Conservation (phyloP, 2,797 vertebrate species). For the Capromys pilorides region DNA sequence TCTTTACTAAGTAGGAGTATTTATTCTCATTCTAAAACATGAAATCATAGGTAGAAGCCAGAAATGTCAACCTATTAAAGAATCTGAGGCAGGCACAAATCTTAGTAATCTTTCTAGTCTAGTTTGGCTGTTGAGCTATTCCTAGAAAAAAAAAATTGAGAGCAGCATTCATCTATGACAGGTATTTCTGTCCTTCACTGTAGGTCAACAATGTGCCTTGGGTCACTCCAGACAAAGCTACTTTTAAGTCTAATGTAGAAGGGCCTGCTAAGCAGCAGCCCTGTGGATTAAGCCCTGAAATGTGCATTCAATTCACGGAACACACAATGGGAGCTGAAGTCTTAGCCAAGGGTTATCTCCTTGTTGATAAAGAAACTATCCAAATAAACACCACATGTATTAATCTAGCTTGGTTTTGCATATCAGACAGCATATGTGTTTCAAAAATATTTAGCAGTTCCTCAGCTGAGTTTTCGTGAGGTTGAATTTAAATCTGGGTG, state of each 20-base stretch:
- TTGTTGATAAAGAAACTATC: slow-evolving; percentile 41
- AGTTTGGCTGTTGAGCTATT: slow-evolving; percentile 60
- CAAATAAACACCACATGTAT: slow-evolving; percentile 64
- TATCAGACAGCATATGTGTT: slow-evolving; percentile 81
- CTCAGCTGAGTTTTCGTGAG: slow-evolving; percentile 69
- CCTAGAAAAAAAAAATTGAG: slow-evolving; percentile 70
- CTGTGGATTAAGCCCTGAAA: slow-evolving; percentile 64
- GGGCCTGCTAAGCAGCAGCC: not conserved
- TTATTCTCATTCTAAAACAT: slow-evolving; percentile 66
- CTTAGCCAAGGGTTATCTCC: slow-evolving; percentile 23
- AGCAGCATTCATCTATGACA: slow-evolving; percentile 51
- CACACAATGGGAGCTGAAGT: slow-evolving; percentile 51
- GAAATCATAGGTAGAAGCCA: slow-evolving; percentile 34
- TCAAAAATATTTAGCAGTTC: slow-evolving; percentile 95
- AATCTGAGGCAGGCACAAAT: slow-evolving; percentile 68
- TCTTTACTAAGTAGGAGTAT: not conserved
- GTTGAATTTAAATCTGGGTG: slow-evolving; percentile 47
- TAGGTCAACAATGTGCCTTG: slow-evolving; percentile 60
- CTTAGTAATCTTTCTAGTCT: slow-evolving; percentile 66
- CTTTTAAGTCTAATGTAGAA: slow-evolving; percentile 27
- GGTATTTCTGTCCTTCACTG: slow-evolving; percentile 67
- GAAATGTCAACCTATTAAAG: slow-evolving; percentile 54
- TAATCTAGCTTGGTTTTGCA: slow-evolving; percentile 62
- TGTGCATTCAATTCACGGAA: slow-evolving; percentile 60
- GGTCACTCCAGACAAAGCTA: slow-evolving; percentile 54